A percentile compares a stretch with the other conserved stretches of the same genome.
Evolutionary conservation across 2,797 vertebrate genomes (phyloP).

Genomic region (Propithecus perrieri): DNA sequence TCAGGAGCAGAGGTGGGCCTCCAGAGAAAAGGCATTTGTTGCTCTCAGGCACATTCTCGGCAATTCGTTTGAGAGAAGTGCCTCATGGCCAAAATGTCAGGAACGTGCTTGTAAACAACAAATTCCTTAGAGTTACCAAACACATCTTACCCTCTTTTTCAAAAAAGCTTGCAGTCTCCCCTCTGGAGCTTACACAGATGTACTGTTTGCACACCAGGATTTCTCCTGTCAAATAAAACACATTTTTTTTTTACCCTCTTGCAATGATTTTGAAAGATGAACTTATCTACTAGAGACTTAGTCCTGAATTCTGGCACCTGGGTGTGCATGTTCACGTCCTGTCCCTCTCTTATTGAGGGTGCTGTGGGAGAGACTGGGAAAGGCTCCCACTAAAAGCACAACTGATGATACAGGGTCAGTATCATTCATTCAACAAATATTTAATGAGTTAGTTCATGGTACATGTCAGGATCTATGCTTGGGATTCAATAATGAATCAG

Average conservation of each 20-base stretch:
- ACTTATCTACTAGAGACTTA: background rate
- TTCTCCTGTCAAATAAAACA: background rate
- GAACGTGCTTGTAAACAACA: constrained; percentile 62
- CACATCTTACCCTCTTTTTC: background rate
- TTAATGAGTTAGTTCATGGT: background rate
- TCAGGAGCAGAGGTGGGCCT: background rate
- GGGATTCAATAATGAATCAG: background rate
- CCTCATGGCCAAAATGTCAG: constrained; percentile 51
- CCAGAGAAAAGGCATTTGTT: background rate
- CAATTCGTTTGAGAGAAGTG: constrained; percentile 63
- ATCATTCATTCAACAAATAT: background rate
- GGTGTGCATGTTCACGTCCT: fast-evolving
- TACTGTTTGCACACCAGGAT: background rate
- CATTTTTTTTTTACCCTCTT: background rate
- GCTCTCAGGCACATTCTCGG: constrained; percentile 70
- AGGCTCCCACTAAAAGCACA: background rate
- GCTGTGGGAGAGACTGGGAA: background rate
- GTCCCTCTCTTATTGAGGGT: background rate
- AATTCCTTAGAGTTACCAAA: constrained; percentile 22
- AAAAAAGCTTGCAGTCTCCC: background rate
- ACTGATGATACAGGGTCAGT: background rate
- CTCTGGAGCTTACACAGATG: background rate
- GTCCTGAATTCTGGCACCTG: background rate
- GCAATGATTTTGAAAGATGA: background rate
- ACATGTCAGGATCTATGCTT: background rate